These are phyloP conservation scores for Vannuccia rotundouncinata DNA, from an alignment of 2,888 invertebrate genomes.

Conservation along the genomic window DNA sequence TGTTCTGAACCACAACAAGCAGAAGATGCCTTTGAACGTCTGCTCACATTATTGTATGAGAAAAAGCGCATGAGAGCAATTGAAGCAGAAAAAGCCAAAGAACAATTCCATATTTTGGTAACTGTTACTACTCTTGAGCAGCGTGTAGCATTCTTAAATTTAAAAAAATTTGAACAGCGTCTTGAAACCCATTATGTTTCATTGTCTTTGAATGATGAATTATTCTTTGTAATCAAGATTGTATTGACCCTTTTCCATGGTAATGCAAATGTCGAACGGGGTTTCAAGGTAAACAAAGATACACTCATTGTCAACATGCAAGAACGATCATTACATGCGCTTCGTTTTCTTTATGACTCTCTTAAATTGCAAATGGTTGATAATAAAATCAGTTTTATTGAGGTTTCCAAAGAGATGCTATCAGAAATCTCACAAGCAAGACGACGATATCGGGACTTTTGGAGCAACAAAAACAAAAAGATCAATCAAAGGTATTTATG, in stretches of 20 bases:
- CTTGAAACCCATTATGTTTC: background rate
- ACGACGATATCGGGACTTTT: background rate
- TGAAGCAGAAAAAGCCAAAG: background rate
- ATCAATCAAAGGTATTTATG: slow-evolving; percentile 7
- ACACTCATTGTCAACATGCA: slow-evolving; percentile 23
- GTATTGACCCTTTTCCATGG: background rate
- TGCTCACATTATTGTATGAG: background rate
- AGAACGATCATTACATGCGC: slow-evolving; percentile 1
- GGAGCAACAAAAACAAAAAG: slow-evolving; percentile 15
- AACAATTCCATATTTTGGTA: background rate
- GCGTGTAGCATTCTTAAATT: too few species aligned
- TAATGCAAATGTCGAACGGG: slow-evolving; percentile 6
- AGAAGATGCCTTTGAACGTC: background rate
- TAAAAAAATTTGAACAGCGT: background rate
- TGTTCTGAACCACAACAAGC: background rate
- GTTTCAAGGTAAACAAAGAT: slow-evolving; percentile 2
- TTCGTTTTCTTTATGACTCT: slow-evolving; percentile 20
- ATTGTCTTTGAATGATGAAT: slow-evolving; percentile 16
- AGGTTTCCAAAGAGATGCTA: slow-evolving; percentile 14
- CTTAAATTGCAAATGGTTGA: slow-evolving; percentile 17
- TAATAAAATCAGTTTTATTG: slow-evolving; percentile 6
- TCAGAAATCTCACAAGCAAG: background rate
- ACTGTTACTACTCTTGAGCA: background rate
- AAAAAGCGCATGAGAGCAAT: background rate
- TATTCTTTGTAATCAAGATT: background rate